These are phyloP conservation scores for Laterallus jamaicensis DNA, from an alignment of 2,113 vertebrate species.

Conservation along the genomic window DNA sequence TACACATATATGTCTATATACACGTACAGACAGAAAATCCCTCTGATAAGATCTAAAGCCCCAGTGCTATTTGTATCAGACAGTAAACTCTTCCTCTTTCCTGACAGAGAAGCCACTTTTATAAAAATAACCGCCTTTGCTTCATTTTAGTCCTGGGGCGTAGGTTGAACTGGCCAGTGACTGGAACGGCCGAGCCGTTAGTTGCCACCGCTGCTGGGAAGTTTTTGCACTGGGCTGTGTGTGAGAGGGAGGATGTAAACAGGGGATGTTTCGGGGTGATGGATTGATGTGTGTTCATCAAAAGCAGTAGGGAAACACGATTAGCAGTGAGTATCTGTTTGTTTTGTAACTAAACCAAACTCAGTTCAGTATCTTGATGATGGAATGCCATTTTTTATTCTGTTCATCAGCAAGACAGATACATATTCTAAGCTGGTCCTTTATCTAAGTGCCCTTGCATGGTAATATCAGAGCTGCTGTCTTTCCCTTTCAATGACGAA, in stretches of 20 bases:
- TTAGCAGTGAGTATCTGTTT: not conserved
- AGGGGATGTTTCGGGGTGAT: conserved; percentile 62
- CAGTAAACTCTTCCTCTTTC: not conserved
- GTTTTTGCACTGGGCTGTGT: conserved; percentile 21
- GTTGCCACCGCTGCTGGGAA: not conserved
- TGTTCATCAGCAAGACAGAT: not conserved
- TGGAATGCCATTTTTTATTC: not conserved
- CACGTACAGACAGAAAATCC: not conserved
- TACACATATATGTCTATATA: not conserved
- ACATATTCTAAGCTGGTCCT: not conserved
- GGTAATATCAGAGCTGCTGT: not conserved
- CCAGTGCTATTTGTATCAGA: not conserved
- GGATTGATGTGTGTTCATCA: conserved; percentile 59
- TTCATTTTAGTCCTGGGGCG: not conserved
- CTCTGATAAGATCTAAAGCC: not conserved
- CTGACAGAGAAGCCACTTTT: not conserved
- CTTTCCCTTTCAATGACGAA: not conserved
- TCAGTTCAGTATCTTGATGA: not conserved
- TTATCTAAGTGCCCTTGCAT: not conserved
- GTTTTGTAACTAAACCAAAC: not conserved
- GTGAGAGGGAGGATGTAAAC: conserved; percentile 47
- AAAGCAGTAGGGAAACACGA: not conserved
- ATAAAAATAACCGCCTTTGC: not conserved
- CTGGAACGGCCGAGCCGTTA: not conserved
- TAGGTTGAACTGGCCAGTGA: not conserved